Evolutionary conservation across 2,888 invertebrate genomes (phyloP).

Genomic region (Nephrotoma guestfalica): DNA sequence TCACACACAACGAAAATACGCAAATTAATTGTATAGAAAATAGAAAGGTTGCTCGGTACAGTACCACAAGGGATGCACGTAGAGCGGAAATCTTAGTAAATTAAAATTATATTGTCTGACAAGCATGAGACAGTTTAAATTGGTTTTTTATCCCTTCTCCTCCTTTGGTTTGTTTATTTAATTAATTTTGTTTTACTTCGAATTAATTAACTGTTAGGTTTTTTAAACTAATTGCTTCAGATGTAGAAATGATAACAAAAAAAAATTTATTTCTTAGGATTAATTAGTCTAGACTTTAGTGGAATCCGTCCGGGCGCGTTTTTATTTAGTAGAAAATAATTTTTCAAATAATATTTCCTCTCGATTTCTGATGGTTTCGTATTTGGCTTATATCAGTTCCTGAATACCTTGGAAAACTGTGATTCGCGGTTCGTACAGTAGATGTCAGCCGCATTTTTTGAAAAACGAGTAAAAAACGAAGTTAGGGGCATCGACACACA

Average conservation of each 20-base stretch:
- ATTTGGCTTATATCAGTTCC: too few species aligned
- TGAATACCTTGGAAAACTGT: too few species aligned
- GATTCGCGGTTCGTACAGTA: too few species aligned
- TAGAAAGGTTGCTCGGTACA: not conserved
- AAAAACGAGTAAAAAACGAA: too few species aligned
- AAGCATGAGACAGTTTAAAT: not conserved
- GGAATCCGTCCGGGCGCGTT: not conserved
- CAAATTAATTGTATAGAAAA: not conserved
- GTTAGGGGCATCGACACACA: too few species aligned
- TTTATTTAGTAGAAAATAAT: not conserved
- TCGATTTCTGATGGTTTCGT: too few species aligned
- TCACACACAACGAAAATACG: not conserved
- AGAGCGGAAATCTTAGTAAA: not conserved
- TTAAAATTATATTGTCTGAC: not conserved
- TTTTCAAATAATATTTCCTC: too few species aligned
- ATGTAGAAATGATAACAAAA: not conserved
- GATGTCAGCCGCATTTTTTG: too few species aligned
- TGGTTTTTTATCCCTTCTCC: not conserved
- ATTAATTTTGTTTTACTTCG: not conserved
- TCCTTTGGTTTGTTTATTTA: not conserved
- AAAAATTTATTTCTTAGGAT: not conserved
- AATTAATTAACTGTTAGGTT: not conserved
- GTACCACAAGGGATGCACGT: not conserved
- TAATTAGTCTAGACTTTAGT: not conserved
- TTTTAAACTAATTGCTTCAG: not conserved